Base-by-base conservation (phyloP, 2,797 vertebrate genomes). In the Parauchenoglanis punctatus region DNA sequence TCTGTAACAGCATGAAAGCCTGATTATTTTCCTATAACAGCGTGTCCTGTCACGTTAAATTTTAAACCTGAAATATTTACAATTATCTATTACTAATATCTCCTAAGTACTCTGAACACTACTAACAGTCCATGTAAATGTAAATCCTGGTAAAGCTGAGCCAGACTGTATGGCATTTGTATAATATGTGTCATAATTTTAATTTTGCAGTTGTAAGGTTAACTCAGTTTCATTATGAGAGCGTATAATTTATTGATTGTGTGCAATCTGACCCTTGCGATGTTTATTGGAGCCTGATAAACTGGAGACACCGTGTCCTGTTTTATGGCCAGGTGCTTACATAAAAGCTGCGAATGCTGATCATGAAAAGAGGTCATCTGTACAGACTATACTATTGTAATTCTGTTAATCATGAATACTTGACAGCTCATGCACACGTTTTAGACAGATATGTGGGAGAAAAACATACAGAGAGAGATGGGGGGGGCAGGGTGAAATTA, bases 271-370 rank as follows among this genome's bases (percentile, higher is more conserved):
- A 13, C 18, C 20, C 8, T 25, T 40, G 18, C 4, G 23, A 6
- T 15, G 31, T 44, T 61, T 40, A 81, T 4, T 25, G 49, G 54
- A 58, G n/a, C 18, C 35, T 31, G 61, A 91, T 88, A 90, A 91
- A 67, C 28, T 40, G 31, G 77, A 40, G 18, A 40, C 20, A 13
- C 54, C 7, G 20, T 23, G 49, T 35, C 11, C 11, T 44, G 31
- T 49, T 25, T 78, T 49, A 86, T 84, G 40, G 65, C 54, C 18
- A 40, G 7, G 0, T 6, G 12, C 12, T 44, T 81, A 20, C 72
- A 81, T 63, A 46, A n/a, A 63, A 7, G 56, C 54, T 35, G 28
- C 1, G 10, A 58, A n/a, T 46, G 59, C 72, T 77, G 86, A 77
- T 83, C 28, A 44, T 76, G 17, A 65, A 76, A 65, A 35, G 52